Percentiles rank a stretch among this genome's conserved stretches.
Conservation (phyloP, 2,113 vertebrate genomes). For the Sigmodon hispidus region DNA sequence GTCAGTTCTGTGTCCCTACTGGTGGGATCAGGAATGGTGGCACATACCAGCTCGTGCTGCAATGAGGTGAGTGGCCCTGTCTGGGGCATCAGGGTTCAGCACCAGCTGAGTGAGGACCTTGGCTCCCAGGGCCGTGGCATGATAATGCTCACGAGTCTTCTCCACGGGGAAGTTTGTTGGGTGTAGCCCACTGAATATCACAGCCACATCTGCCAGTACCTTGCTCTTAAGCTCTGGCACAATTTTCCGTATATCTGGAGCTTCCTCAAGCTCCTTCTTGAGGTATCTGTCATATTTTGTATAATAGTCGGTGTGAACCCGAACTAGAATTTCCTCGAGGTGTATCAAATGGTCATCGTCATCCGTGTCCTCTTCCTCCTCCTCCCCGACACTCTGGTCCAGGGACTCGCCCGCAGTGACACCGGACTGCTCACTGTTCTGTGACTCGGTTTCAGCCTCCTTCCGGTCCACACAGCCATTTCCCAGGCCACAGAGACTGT, state of each 20-base stretch:
- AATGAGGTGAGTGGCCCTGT: conserved; percentile 93
- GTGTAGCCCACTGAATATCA: conserved; percentile 96
- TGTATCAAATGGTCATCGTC: conserved; percentile 96
- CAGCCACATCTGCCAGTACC: conserved; percentile 89
- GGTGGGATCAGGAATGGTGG: not conserved
- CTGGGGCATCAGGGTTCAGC: conserved; percentile 88
- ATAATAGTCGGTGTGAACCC: conserved; percentile 95
- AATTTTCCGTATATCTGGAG: conserved; percentile 95
- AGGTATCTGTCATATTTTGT: conserved; percentile 91
- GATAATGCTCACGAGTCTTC: conserved; percentile 95
- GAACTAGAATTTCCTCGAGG: conserved; percentile 95
- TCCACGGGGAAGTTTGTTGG: conserved; percentile 97
- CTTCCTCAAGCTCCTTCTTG: conserved; percentile 86
- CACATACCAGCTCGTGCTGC: conserved; percentile 94
- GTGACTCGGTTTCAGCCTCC: conserved; percentile 96
- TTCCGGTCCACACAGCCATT: conserved; percentile 91
- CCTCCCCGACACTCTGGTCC: conserved; percentile 96
- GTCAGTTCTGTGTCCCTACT: rapidly evolving
- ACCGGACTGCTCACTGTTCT: conserved; percentile 96
- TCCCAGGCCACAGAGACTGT: conserved; percentile 88
- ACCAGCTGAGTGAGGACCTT: conserved; percentile 90
- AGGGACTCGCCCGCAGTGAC: conserved; percentile 94
- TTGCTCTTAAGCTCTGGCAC: conserved; percentile 95
- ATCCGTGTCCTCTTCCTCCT: conserved; percentile 91
- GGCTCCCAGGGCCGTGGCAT: conserved; percentile 94